Base-by-base conservation (phyloP, 2,797 vertebrate species). In the Atherinosoma microstoma region DNA sequence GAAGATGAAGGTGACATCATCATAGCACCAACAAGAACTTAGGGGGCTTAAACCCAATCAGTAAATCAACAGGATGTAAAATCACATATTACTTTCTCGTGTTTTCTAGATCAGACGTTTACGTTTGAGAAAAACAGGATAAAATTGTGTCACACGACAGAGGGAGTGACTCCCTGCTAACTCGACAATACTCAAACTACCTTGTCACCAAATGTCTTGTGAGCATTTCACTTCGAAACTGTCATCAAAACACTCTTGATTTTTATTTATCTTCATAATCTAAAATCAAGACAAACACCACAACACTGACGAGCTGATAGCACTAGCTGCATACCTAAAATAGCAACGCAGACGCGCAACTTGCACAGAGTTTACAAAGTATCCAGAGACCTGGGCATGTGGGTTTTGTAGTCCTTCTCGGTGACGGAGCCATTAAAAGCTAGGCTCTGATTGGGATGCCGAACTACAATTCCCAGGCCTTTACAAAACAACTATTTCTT, bases 341-440 rank as follows among this genome's bases (percentile, higher is more conserved):
- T 92, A 94, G 87, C 88, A 91, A 86, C 78, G 86, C 89, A 90
- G 88, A 89, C 91, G 81, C 88, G 90, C 90, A 95, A 95, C 92
- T 96, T 95, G 92, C 93, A 91, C 88, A 88, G 93, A 96, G 94
- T 96, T 96, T 95, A 93, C 90, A 94, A 96, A 96, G 94, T 96
- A 94, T 93, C 92, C 85, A 47, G 83, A 86, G 92, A 88, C 85
- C 79, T 70, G 82, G 73, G 73, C 40, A 68, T 73, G 69, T 95
- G 95, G 94, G 91, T 10, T 65, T 90, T 95, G 95, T 95, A 95
- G 95, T 95, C 88, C 93, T 78, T 87, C 90, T 90, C 84, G 75
- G 75, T 11, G 42, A 70, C 61, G 64, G 64, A 18, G 36, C 74
- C 58, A 10, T 76, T 34, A n/a, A 3, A 63, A 22, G 18, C 22